These are phyloP conservation scores for Episyrphus balteatus DNA, from an alignment of 1,140 invertebrate genomes.

Conservation along the genomic window DNA sequence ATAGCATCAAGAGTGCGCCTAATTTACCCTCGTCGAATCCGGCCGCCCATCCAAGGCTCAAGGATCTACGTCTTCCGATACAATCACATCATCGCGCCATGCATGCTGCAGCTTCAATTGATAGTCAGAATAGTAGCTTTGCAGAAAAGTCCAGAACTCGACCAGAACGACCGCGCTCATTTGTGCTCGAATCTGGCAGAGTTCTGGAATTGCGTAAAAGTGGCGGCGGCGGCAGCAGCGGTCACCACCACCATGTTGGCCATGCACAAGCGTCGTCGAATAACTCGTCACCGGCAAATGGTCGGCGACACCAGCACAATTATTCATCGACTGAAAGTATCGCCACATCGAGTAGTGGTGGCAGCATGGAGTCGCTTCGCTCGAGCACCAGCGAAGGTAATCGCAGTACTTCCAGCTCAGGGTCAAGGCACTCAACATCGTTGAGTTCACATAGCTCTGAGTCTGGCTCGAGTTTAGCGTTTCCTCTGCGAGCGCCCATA, in stretches of 20 bases:
- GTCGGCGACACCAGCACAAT: slow-evolving; percentile 44
- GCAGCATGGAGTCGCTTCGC: slow-evolving; percentile 70
- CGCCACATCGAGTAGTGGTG: slow-evolving; percentile 70
- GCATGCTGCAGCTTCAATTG: neutral
- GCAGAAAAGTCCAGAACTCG: slow-evolving; percentile 5
- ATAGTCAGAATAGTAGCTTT: neutral
- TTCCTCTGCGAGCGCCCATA: slow-evolving; percentile 50
- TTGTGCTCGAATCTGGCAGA: slow-evolving; percentile 30
- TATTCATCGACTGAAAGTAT: slow-evolving; percentile 78
- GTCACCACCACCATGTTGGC: slow-evolving; percentile 5
- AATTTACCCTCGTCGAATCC: slow-evolving; percentile 58
- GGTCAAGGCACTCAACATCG: slow-evolving; percentile 64
- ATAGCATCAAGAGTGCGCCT: slow-evolving; percentile 65
- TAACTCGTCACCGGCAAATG: slow-evolving; percentile 40
- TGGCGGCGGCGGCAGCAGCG: slow-evolving; percentile 9
- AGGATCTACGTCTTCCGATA: slow-evolving; percentile 50
- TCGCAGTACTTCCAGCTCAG: slow-evolving; percentile 65
- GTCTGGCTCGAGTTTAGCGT: slow-evolving; percentile 48
- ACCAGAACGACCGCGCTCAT: slow-evolving; percentile 25
- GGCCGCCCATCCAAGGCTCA: slow-evolving; percentile 53
- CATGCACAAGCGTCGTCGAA: slow-evolving; percentile 2
- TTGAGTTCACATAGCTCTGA: slow-evolving; percentile 74
- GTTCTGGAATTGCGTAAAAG: slow-evolving; percentile 38
- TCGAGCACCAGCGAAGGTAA: slow-evolving; percentile 75
- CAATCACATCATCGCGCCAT: slow-evolving; percentile 44